These are phyloP conservation scores for Prosapia bicincta DNA, from an alignment of 2,888 invertebrate species.

Conservation along the genomic window DNA sequence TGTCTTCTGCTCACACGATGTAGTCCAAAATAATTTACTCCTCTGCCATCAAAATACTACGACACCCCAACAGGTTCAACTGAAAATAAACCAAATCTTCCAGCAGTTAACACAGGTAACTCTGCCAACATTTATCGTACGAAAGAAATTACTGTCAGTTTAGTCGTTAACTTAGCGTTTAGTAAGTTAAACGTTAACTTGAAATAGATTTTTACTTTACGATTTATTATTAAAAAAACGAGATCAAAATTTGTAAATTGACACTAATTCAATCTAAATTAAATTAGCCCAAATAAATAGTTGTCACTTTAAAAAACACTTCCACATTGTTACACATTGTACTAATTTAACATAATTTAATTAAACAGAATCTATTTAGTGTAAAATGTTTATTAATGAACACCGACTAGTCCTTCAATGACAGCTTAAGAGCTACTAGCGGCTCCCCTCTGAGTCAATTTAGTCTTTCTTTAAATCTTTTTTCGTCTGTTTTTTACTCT, in stretches of 20 bases:
- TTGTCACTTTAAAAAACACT: too few species aligned
- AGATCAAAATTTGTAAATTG: too few species aligned
- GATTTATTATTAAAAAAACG: too few species aligned
- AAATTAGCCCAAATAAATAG: too few species aligned
- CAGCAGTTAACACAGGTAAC: background rate
- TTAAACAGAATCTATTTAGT: background rate
- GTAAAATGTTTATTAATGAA: background rate
- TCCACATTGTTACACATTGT: too few species aligned
- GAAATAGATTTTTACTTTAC: too few species aligned
- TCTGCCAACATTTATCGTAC: too few species aligned
- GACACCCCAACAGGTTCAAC: background rate
- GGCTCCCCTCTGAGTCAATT: background rate
- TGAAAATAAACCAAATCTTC: background rate
- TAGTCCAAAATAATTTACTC: constrained; percentile 2
- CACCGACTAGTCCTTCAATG: background rate
- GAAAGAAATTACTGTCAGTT: too few species aligned
- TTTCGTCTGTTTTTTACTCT: background rate
- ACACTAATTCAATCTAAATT: too few species aligned
- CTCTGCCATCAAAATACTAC: background rate
- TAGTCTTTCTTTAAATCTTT: background rate
- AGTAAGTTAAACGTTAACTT: too few species aligned
- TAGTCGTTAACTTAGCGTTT: too few species aligned
- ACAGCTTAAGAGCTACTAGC: background rate
- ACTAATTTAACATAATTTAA: too few species aligned
- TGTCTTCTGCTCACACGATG: background rate